Percentiles rank a stretch among this genome's conserved stretches.
Evolutionary conservation across 2,797 vertebrate species (phyloP).

Genomic region (Percopsis omiscomaycus): DNA sequence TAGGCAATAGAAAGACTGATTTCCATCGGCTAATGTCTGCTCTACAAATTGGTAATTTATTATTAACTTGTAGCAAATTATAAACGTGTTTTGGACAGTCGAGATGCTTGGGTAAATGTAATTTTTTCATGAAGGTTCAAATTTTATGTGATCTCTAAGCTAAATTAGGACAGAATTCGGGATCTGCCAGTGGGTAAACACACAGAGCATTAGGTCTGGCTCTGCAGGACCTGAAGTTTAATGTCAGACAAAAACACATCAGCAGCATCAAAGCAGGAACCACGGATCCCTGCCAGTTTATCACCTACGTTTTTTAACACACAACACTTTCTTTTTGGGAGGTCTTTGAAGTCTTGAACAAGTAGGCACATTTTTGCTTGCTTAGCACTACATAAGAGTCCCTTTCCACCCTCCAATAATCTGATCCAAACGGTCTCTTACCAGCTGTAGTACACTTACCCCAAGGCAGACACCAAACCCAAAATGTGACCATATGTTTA

Average conservation of each 20-base stretch:
- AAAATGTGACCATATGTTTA: constrained; percentile 73
- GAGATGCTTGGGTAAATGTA: no score
- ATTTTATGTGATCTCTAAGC: neutral
- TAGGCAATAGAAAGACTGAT: constrained; percentile 13
- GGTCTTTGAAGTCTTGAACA: constrained; percentile 29
- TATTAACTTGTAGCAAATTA: neutral
- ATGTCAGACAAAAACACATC: constrained; percentile 57
- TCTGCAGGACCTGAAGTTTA: constrained; percentile 42
- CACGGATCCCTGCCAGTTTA: constrained; percentile 52
- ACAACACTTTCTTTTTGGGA: constrained; percentile 24
- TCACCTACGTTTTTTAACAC: constrained; percentile 46
- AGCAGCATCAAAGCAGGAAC: constrained; percentile 59
- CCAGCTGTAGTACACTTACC: constrained; percentile 66
- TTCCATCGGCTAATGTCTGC: constrained; percentile 11
- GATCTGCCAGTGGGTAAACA: constrained; percentile 42
- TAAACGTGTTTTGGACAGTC: no score
- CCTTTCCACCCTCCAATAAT: constrained; percentile 34
- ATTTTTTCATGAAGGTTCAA: neutral
- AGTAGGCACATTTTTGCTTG: constrained; percentile 35
- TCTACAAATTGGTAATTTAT: constrained; percentile 33
- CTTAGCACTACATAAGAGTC: constrained; percentile 32
- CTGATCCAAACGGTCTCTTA: constrained; percentile 36
- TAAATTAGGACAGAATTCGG: constrained; percentile 27
- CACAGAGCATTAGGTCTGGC: constrained; percentile 16
- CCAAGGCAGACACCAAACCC: constrained; percentile 46